A percentile compares a stretch with the other conserved stretches of the same genome.
phyloP scores from a whole-genome alignment of 2,888 invertebrate genomes.

The Drosophila buzzatii region DNA sequence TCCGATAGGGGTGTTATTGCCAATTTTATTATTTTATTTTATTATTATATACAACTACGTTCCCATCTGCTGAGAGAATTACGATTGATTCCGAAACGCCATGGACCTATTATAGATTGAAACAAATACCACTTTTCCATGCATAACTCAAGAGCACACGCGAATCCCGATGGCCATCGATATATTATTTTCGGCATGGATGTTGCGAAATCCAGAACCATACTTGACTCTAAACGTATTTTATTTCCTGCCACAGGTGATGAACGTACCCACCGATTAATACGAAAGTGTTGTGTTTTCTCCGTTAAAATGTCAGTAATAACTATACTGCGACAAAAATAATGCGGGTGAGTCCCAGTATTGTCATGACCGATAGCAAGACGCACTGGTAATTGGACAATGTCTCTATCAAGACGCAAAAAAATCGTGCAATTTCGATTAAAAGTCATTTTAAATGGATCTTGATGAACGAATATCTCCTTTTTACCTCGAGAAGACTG shows the following conservation, averaged over 20 bases:
- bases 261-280: slow-evolving; percentile 30
- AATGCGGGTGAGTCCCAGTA: slow-evolving; percentile 46
- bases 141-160: slow-evolving; percentile 31
- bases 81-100: slow-evolving; percentile 33
- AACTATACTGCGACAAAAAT: slow-evolving; percentile 38
- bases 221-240: background rate
- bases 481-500: slow-evolving; percentile 6
- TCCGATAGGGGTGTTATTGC: no score
- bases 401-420: slow-evolving; percentile 22
- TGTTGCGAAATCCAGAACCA: background rate
- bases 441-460: slow-evolving; percentile 27
- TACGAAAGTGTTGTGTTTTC: slow-evolving; percentile 28
- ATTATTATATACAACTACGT: slow-evolving; percentile 45
- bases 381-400: slow-evolving; percentile 30
- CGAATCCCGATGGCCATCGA: slow-evolving; percentile 27
- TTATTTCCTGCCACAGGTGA: background rate
- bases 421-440: slow-evolving; percentile 38
- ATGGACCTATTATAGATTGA: slow-evolving; percentile 50
- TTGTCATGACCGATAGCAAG: slow-evolving; percentile 39
- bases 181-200: slow-evolving; percentile 7
- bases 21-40: no score
- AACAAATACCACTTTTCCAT: slow-evolving; percentile 54
- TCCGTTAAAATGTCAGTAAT: slow-evolving; percentile 27
- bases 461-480: slow-evolving; percentile 34
- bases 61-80: slow-evolving; percentile 33